A percentile compares a stretch with the other conserved stretches of the same genome.
Evolutionary conservation across 2,797 vertebrate genomes (phyloP).

Genomic region (Cirrhinus mrigala): DNA sequence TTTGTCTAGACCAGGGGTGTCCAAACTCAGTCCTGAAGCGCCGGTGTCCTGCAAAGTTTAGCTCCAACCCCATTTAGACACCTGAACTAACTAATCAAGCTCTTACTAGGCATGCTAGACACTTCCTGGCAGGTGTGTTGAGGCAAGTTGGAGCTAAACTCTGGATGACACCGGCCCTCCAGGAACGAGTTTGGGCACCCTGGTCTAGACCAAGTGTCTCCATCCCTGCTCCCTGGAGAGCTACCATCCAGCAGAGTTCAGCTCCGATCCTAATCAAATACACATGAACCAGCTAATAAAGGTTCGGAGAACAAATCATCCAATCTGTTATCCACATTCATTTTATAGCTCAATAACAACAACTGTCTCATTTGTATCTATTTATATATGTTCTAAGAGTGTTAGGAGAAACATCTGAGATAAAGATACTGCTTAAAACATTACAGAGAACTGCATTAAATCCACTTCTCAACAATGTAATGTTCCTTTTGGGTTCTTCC

Average conservation of each 20-base stretch:
- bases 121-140: too few species aligned
- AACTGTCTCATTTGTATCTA: not conserved
- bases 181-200: too few species aligned
- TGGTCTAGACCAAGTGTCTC: not conserved
- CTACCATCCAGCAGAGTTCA: not conserved
- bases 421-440: not conserved
- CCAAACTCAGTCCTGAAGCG: not conserved
- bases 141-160: too few species aligned
- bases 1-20: not conserved
- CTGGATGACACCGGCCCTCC: too few species aligned
- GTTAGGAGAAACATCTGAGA: slow-evolving; percentile 6
- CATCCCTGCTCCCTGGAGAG: not conserved
- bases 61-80: not conserved
- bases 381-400: not conserved
- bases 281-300: not conserved
- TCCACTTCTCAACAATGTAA: not conserved
- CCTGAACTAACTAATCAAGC: not conserved
- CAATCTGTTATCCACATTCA: too few species aligned
- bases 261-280: not conserved
- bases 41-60: not conserved
- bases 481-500: not conserved
- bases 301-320: not conserved
- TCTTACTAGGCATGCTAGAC: too few species aligned
- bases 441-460: not conserved
- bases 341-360: not conserved